Evolutionary conservation across 2,113 vertebrate species (phyloP).

Genomic region (Forbesichthys agassizii): DNA sequence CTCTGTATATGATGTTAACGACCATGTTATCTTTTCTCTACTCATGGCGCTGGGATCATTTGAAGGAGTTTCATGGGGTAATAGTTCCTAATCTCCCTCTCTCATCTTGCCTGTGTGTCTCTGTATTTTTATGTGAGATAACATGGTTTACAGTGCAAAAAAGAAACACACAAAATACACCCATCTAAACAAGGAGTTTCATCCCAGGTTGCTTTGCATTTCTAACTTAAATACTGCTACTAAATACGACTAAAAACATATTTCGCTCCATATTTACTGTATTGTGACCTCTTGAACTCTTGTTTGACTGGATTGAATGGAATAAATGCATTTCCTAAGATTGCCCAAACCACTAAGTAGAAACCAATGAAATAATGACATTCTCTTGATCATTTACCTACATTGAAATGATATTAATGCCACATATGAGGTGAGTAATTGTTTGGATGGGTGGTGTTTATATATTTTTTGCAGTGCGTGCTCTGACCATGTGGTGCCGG

Average conservation of each 20-base stretch:
- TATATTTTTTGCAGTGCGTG: constrained; percentile 34
- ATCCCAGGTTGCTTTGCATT: constrained; percentile 23
- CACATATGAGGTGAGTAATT: constrained; percentile 42
- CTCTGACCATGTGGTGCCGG: background rate
- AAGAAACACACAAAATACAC: constrained; percentile 3
- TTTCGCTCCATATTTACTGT: too few species aligned
- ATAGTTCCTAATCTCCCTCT: constrained; percentile 84
- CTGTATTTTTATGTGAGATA: constrained; percentile 47
- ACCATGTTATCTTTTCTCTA: constrained; percentile 82
- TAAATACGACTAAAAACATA: too few species aligned
- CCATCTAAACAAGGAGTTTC: constrained; percentile 32
- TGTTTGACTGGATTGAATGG: too few species aligned
- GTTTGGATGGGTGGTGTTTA: constrained; percentile 20
- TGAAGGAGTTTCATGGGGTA: constrained; percentile 98
- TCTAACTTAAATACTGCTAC: too few species aligned
- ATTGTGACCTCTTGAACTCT: too few species aligned
- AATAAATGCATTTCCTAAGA: too few species aligned
- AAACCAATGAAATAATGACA: too few species aligned
- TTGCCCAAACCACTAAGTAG: too few species aligned
- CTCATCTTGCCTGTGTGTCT: constrained; percentile 49
- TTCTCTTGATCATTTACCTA: background rate
- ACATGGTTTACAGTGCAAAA: constrained; percentile 46
- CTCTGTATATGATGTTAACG: constrained; percentile 58
- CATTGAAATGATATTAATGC: constrained; percentile 7
- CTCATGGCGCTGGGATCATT: constrained; percentile 82